Percentiles rank a stretch among this genome's conserved stretches.
Conservation (phyloP, 2,888 invertebrate genomes). For the Pilophorus perplexus region DNA sequence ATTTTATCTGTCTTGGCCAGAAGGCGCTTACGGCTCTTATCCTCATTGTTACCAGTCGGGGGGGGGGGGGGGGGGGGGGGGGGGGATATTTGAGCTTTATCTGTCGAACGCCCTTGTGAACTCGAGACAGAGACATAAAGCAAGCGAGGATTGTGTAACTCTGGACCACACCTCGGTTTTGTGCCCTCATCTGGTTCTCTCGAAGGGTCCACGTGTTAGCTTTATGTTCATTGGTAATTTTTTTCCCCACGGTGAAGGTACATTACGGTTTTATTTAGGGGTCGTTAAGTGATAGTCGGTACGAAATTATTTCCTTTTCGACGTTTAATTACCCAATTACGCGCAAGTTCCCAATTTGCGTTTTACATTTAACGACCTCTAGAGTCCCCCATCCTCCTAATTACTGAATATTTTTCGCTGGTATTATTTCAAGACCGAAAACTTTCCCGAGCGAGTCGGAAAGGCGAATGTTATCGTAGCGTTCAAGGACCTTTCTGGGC, state of each 20-base stretch:
- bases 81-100: conserved; percentile 16
- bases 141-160: conserved; percentile 16
- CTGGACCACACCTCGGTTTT: not conserved
- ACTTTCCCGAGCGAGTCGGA: not conserved
- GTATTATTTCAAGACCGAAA: too few relatives aligned
- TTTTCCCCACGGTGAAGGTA: too few relatives aligned
- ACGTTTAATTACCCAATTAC: too few relatives aligned
- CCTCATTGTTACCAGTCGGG: not conserved
- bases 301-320: too few relatives aligned
- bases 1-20: not conserved
- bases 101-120: conserved; percentile 25
- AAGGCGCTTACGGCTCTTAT: not conserved
- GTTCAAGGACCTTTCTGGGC: conserved; percentile 23
- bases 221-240: not conserved
- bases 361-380: too few relatives aligned
- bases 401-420: too few relatives aligned
- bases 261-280: too few relatives aligned
- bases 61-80: not conserved
- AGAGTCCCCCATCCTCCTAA: too few relatives aligned
- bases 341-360: too few relatives aligned
- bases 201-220: not conserved
- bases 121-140: conserved; percentile 28
- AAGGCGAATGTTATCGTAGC: conserved; percentile 21
- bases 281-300: too few relatives aligned
- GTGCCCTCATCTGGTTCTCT: not conserved